phyloP scores from a whole-genome alignment of 2,888 invertebrate species.

The Clepsis dumicolana region DNA sequence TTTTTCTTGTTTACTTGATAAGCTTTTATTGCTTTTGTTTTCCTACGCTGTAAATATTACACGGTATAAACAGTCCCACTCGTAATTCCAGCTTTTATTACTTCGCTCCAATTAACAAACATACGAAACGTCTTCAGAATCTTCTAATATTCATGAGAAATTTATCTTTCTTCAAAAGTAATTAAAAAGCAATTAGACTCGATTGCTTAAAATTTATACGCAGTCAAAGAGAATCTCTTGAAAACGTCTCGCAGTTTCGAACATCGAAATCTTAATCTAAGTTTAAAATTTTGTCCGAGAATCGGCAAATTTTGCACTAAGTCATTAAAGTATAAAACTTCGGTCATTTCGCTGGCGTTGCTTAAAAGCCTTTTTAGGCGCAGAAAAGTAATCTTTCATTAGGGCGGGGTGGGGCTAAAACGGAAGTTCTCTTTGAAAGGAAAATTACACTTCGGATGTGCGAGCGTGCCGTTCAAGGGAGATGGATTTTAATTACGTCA shows the following conservation, averaged over 20 bases:
- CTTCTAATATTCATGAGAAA: constrained; percentile 53
- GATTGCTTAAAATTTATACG: constrained; percentile 82
- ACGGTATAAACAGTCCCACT: constrained; percentile 13
- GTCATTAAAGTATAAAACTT: constrained; percentile 87
- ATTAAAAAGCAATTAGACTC: constrained; percentile 83
- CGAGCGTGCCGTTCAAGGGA: constrained; percentile 72
- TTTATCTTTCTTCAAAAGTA: constrained; percentile 72
- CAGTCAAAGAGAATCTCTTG: constrained; percentile 74
- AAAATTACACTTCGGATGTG: constrained; percentile 84
- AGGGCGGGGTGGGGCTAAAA: constrained; percentile 83
- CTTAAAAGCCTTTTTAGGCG: constrained; percentile 86
- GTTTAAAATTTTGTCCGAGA: constrained; percentile 84
- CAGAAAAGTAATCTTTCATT: constrained; percentile 86
- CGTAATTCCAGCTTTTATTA: constrained; percentile 34
- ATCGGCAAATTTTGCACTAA: constrained; percentile 86
- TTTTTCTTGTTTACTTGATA: constrained; percentile 68
- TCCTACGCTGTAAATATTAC: constrained; percentile 31
- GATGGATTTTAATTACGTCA: constrained; percentile 86
- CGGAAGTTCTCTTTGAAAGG: constrained; percentile 86
- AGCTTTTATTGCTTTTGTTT: constrained; percentile 57
- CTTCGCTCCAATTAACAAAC: constrained; percentile 35
- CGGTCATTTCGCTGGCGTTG: constrained; percentile 85
- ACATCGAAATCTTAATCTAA: constrained; percentile 85
- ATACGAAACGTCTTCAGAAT: constrained; percentile 41
- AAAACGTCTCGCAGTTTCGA: constrained; percentile 81